These are phyloP conservation scores for Channa argus DNA, from an alignment of 2,113 vertebrate genomes.

Conservation along the genomic window DNA sequence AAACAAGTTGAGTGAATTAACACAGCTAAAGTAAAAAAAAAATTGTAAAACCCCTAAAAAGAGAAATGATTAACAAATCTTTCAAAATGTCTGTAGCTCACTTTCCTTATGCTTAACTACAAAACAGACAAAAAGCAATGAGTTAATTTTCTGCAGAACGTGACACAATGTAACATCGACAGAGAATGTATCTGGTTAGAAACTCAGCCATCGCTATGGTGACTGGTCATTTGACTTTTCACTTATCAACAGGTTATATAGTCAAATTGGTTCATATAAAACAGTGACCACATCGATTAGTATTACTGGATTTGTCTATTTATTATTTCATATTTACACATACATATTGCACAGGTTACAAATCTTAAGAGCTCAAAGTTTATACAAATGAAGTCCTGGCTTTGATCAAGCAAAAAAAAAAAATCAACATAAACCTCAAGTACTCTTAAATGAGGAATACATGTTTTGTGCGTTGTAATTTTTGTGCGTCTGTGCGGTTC, in stretches of 20 bases:
- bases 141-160: neutral
- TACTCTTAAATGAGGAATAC: conserved; percentile 39
- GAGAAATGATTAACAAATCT: neutral
- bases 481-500: conserved; percentile 69
- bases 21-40: too few relatives aligned
- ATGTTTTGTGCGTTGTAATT: conserved; percentile 72
- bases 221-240: neutral
- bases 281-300: neutral
- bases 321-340: conserved; percentile 71
- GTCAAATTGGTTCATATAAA: neutral
- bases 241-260: neutral
- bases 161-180: neutral
- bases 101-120: too few relatives aligned
- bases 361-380: conserved; percentile 52
- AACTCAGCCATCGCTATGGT: neutral
- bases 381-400: conserved; percentile 49
- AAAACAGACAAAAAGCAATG: too few relatives aligned
- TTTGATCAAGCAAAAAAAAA: conserved; percentile 47
- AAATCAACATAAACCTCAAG: conserved; percentile 11
- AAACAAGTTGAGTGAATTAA: neutral
- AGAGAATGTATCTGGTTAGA: too few relatives aligned
- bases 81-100: neutral
- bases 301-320: conserved; percentile 21
- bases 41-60: neutral
- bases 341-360: conserved; percentile 70